Evolutionary conservation across 2,797 vertebrate genomes (phyloP).

Genomic region (Aythya fuligula): DNA sequence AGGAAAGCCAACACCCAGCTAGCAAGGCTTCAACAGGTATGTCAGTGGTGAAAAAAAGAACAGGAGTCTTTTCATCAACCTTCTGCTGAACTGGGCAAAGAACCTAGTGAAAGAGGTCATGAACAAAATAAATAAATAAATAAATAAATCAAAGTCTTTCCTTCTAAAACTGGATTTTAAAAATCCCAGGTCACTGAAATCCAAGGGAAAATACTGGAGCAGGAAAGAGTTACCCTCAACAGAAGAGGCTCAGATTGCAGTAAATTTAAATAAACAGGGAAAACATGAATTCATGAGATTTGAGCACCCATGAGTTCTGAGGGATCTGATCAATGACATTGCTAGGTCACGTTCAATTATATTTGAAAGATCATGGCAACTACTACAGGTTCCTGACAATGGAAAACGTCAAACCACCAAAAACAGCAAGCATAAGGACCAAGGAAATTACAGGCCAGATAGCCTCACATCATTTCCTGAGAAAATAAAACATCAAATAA

Average conservation of each 20-base stretch:
- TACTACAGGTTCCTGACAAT: neutral
- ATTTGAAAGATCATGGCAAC: neutral
- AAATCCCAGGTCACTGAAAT: neutral
- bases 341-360: neutral
- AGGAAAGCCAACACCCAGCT: neutral
- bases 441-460: neutral
- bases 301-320: accelerated
- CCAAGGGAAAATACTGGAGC: neutral
- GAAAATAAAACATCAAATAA: neutral
- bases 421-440: neutral
- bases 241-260: neutral
- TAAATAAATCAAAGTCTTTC: neutral
- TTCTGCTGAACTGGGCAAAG: neutral
- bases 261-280: neutral
- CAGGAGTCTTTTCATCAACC: neutral
- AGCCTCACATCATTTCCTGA: neutral
- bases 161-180: neutral
- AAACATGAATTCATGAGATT: neutral
- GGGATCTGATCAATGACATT: neutral
- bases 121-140: neutral
- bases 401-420: neutral
- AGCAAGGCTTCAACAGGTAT: neutral
- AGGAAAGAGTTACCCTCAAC: neutral
- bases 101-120: neutral
- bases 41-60: neutral